Evolutionary conservation across 2,113 vertebrate species (phyloP).

Genomic region (Antigone vipio): DNA sequence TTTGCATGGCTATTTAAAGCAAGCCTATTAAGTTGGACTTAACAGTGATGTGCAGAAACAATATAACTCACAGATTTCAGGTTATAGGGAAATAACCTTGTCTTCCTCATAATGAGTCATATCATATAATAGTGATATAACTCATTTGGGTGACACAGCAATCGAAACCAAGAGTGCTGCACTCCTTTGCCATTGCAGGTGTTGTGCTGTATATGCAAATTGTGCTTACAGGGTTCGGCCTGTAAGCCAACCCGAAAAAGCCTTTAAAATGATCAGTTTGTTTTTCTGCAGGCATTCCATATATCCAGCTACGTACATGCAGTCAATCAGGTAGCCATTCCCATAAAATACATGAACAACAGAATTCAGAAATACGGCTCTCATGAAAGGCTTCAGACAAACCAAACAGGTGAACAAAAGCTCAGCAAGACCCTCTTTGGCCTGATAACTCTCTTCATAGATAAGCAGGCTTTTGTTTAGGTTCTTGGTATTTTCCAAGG

Average conservation of each 20-base stretch:
- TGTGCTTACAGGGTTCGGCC: neutral
- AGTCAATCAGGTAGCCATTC: neutral
- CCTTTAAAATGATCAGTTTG: neutral
- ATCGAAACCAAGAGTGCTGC: neutral
- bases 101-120: neutral
- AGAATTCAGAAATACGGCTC: neutral
- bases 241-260: no score
- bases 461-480: conserved; percentile 12
- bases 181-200: neutral
- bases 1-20: neutral
- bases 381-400: neutral
- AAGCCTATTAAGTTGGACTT: neutral
- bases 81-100: neutral
- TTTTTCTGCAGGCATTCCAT: neutral
- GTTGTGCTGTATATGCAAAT: neutral
- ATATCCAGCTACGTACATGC: neutral
- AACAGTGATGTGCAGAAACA: neutral
- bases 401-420: neutral
- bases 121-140: neutral
- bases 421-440: neutral
- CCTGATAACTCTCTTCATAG: neutral
- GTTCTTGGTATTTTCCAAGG: neutral
- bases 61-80: neutral
- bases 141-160: neutral
- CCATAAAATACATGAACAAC: neutral